Evolutionary conservation across 2,797 vertebrate genomes (phyloP), one percentile per base, ranked within the genome.

Genomic region (Alosa sapidissima): DNA sequence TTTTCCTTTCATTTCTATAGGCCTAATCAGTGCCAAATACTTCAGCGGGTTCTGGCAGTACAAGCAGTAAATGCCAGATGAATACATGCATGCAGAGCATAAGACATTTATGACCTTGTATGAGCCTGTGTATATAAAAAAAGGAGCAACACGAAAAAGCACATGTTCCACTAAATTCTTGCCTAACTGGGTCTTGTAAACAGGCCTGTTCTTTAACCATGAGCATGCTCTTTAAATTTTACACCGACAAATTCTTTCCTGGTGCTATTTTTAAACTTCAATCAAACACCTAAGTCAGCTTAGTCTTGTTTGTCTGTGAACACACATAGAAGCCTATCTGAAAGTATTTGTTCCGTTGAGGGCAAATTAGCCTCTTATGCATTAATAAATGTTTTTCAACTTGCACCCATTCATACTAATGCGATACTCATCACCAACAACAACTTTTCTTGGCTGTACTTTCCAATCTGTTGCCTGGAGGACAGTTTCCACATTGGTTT

Each of bases 101-200:
- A 28, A n/a, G 14, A 62, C 47, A 81, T 88, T 83, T 58, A 81
- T 54, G 19, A 45, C 28, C 65, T 84, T 86, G 78, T 62, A 68
- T 41, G 81, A 62, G 81, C n/a, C 49, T 81, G 51, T 85, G 47
- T 81, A 47, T 81, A 87, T 11, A 83, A 8, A 24, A 47, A 84
- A 83, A 81, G 60, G 82, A 84, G 9, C 47, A 47, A 78, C 75
- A 81, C 75, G 49, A 41, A 62, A 16, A 87, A 47, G 8, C 60
- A 68, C 48, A 86, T 82, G 52, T 85, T 51, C n/a, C 84, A 85
- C 86, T 85, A 51, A 87, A 81, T 85, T 85, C 84, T 85, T 81
- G 82, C 83, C 85, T 83, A 87, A 87, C 33, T 78, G 13, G 24
- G 24, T 3, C 16, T 45, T 84, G n/a, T 87, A 85, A 85, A 85